Evolutionary conservation across 2,797 vertebrate genomes (phyloP), one percentile per base, ranked within the genome.

Genomic region (Pempheris klunzingeri): DNA sequence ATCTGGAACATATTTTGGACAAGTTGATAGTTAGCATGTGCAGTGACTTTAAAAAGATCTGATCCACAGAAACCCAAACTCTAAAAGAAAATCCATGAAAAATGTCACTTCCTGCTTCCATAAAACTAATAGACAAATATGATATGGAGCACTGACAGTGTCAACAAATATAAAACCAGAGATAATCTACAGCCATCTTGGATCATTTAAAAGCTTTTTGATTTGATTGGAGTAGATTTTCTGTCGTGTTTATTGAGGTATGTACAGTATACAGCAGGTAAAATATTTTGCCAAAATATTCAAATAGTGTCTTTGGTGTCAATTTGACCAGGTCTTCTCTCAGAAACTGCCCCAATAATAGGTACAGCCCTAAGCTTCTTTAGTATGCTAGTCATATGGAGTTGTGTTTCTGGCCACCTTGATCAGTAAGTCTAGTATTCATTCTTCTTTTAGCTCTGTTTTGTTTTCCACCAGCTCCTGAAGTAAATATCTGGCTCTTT

Each of bases 21-120:
- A 44, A 13, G 6, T 15, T 24, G 30, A 17, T 4, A 28, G 49
- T 34, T 28, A 41, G 7, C 24, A 14, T 3, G 67, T 57, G 12
- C 44, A 24, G 17, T 0, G 4, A n/a, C 28, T 13, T 60, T 53
- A 39, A 44, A 75, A 43, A 74, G 39, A 54, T 70, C 53, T 49
- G 32, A 69, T 14, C n/a, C 10, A 71, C 24, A 12, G 26, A 65
- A 55, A 26, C 32, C 4, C 1, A 54, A 53, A 80, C 22, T 34
- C 30, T 15, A 20, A 52, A 0, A 41, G 49, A 58, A 67, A 76
- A 36, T 20, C 26, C 28, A 22, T 1, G 7, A 32, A 24, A 20
- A 20, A 39, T 15, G 63, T 22, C 52, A 39, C 38, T 14, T 7
- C 11, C 20, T 13, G n/a, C 7, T 4, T 4, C 28, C 46, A 13